Evolutionary conservation across 2,113 vertebrate genomes (phyloP), one percentile per base, ranked within the genome.

Genomic region (Reinhardtius hippoglossoides): DNA sequence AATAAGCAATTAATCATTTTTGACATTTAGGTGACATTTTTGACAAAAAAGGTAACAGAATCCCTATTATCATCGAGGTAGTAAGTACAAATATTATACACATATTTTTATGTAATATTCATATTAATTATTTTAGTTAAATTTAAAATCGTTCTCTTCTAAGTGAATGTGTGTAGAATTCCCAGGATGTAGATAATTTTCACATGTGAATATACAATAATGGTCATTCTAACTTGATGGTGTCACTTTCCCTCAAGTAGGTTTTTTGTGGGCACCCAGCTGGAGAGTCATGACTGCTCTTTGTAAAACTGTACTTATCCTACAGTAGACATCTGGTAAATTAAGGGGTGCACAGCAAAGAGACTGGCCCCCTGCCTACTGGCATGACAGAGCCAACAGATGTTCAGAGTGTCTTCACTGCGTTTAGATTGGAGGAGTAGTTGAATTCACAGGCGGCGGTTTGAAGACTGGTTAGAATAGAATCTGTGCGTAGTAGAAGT

Each of bases 291-390:
- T 80, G 87, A 78, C 84, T 81, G 74, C 78, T 74, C 71, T 83
- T 87, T 87, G 67, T 74, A 71, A 85, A 67, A 81, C 78, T 72
- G 78, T 76, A 84, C 85, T 92, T 88, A 91, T 90, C 83, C 88
- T 88, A 86, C 83, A 89, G 75, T 69, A 90, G 90, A 92, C 92
- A 94, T 92, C 91, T 93, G 93, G 80, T 86, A 91, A 93, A 92
- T 91, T 92, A 88, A 91, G 65, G 83, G 90, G 81, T 92, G 80
- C 74, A 76, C 71, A 69, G 71, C 71, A 87, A 79, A 86, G 78
- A 81, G 82, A 85, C 83, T 90, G 89, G 79, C 90, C 82, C 48
- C 88, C 87, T 89, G 91, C 88, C 90, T 89, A 21, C 84, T 92
- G 91, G 86, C 90, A 89, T 72, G 67, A 80, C 79, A 81, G 65